phyloP scores from a whole-genome alignment of 2,113 vertebrate genomes.

The Scomber colias region DNA sequence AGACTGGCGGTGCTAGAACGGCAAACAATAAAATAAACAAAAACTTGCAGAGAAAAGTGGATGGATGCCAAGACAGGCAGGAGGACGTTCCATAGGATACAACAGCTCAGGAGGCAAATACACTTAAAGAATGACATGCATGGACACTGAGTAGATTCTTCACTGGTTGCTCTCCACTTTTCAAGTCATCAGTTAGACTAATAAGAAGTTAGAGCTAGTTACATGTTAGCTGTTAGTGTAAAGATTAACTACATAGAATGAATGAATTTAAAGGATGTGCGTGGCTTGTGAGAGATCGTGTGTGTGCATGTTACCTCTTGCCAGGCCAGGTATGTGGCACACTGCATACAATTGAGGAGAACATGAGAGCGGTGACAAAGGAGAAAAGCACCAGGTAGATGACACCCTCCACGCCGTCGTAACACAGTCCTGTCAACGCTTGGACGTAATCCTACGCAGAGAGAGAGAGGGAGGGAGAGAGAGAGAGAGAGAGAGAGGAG shows the following conservation, averaged over 20 bases:
- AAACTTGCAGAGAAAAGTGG: slow-evolving; percentile 46
- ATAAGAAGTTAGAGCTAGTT: slow-evolving; percentile 26
- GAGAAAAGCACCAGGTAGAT: slow-evolving; percentile 99
- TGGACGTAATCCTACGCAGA: slow-evolving; percentile 93
- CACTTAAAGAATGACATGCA: slow-evolving; percentile 63
- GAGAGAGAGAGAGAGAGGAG: too few relatives aligned
- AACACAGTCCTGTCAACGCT: slow-evolving; percentile 95
- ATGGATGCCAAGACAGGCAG: slow-evolving; percentile 72
- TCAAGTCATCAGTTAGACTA: slow-evolving; percentile 35
- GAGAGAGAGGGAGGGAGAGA: neutral
- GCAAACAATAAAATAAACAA: slow-evolving; percentile 48
- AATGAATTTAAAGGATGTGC: slow-evolving; percentile 3
- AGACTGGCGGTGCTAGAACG: slow-evolving; percentile 37
- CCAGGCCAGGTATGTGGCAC: slow-evolving; percentile 97
- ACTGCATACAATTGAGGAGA: slow-evolving; percentile 98
- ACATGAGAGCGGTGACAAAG: slow-evolving; percentile 98
- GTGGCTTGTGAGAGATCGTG: neutral
- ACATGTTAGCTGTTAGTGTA: slow-evolving; percentile 62
- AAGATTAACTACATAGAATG: slow-evolving; percentile 14
- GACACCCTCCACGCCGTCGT: slow-evolving; percentile 96
- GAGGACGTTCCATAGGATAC: slow-evolving; percentile 57
- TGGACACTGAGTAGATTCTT: slow-evolving; percentile 29
- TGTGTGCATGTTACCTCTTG: slow-evolving; percentile 88
- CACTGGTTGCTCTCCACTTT: slow-evolving; percentile 9
- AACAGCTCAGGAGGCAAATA: slow-evolving; percentile 45